Percentiles rank a stretch among this genome's conserved stretches.
phyloP scores from a whole-genome alignment of 2,888 invertebrate species.

The Taenaris catops region DNA sequence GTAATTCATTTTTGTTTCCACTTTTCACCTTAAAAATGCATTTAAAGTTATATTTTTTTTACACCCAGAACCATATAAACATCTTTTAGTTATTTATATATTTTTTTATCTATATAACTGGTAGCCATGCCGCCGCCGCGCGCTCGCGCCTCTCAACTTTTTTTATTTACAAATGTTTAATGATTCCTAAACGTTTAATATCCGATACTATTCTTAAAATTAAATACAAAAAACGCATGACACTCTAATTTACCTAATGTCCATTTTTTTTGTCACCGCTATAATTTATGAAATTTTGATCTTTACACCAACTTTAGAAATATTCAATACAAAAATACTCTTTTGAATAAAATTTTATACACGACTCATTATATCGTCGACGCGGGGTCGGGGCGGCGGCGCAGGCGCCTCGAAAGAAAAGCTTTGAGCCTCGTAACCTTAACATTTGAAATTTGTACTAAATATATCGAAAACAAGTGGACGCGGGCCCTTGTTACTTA shows the following conservation, averaged over 20 bases:
- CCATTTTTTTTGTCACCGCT: constrained; percentile 69
- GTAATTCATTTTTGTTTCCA: no score
- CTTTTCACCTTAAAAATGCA: constrained; percentile 62
- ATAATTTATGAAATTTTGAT: constrained; percentile 81
- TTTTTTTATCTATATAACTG: constrained; percentile 76
- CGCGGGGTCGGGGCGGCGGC: constrained; percentile 51
- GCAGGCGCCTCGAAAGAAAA: constrained; percentile 67
- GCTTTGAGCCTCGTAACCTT: constrained; percentile 80
- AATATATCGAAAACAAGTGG: constrained; percentile 74
- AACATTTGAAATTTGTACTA: constrained; percentile 80
- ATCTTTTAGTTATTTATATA: constrained; percentile 79
- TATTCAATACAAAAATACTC: constrained; percentile 82
- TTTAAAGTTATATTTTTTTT: constrained; percentile 74
- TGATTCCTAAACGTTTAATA: constrained; percentile 85
- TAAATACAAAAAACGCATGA: constrained; percentile 81
- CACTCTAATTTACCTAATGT: constrained; percentile 76
- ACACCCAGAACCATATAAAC: constrained; percentile 81
- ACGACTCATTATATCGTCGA: constrained; percentile 66
- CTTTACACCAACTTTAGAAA: constrained; percentile 82
- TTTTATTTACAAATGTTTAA: constrained; percentile 85
- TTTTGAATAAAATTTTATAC: constrained; percentile 80
- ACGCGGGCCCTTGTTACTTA: constrained; percentile 74
- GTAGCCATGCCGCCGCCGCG: constrained; percentile 50
- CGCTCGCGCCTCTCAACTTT: constrained; percentile 52
- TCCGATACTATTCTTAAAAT: constrained; percentile 81